These are phyloP conservation scores for Chrysemys picta DNA, from an alignment of 2,113 vertebrate genomes.

Conservation along the genomic window DNA sequence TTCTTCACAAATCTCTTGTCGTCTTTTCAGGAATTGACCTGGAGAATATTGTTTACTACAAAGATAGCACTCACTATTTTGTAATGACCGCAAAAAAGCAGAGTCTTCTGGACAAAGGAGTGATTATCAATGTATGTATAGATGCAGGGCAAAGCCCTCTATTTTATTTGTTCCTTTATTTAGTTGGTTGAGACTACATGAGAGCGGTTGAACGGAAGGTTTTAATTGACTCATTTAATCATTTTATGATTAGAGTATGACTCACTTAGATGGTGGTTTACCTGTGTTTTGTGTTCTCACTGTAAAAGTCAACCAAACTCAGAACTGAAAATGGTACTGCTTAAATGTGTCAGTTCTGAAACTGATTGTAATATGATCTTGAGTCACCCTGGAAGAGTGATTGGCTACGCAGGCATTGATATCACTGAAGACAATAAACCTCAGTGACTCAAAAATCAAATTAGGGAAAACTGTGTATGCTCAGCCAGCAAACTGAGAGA, in stretches of 20 bases:
- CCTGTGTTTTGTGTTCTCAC: not conserved
- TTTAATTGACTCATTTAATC: not conserved
- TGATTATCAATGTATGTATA: conserved; percentile 90
- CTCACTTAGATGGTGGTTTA: not conserved
- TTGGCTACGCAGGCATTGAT: not conserved
- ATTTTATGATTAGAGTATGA: not conserved
- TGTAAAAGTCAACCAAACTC: not conserved
- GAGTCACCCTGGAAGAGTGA: not conserved
- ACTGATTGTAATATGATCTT: not conserved
- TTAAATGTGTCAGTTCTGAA: not conserved
- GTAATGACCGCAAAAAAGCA: conserved; percentile 99
- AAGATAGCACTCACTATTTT: conserved; percentile 97
- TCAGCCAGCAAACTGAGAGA: not conserved
- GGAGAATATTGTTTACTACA: conserved; percentile 99
- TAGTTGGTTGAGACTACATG: not conserved
- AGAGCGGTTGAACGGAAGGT: not conserved
- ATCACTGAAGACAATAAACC: not conserved
- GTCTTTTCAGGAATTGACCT: conserved; percentile 91
- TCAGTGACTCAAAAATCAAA: not conserved
- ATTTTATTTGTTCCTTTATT: not conserved
- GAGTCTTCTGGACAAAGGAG: conserved; percentile 95
- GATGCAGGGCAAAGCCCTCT: not conserved
- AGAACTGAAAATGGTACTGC: not conserved
- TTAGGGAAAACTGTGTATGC: not conserved
- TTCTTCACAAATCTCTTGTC: not conserved